Evolutionary conservation across 1,140 invertebrate genomes (phyloP), one percentile per base, ranked within the genome.

Genomic region (Drosophila baimaii): DNA sequence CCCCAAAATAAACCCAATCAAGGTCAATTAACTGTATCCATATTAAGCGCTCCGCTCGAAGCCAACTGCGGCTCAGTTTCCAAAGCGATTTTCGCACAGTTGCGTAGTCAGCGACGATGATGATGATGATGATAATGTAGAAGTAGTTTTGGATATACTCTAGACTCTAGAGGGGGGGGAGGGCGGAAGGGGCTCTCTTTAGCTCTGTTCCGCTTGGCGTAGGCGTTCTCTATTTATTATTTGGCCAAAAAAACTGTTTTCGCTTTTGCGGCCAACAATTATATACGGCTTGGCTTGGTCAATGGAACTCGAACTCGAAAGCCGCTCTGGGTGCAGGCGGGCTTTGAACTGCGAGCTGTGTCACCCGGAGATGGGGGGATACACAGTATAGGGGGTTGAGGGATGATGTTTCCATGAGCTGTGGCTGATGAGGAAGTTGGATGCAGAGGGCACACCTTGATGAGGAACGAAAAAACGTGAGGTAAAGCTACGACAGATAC

Each of bases 11-110:
- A 82, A 85, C 81, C 73, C 81, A 90, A 91, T 91, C 90, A 91
- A 91, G 90, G 90, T 91, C 90, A 91, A 91, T 91, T 91, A 91
- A 90, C 90, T 91, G 90, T 91, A 82, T 78, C 83, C 86, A 91
- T 85, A 89, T 90, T 80, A 68, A 89, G 84, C 47, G 61, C 62
- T 61, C 47, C 46, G 61, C 73, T 80, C 51, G 35, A 47, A 64
- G 57, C 51, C 65, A 54, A 44, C 61, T 76, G 58, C 23, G 25
- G 19, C 66, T 72, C 25, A 17, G 46, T 55, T 74, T 46, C 47
- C 49, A 61, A 79, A 73, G 56, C 76, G 68, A 66, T 83, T 83
- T 77, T 86, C 84, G 66, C 79, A 72, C 70, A 69, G 57, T 71
- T 71, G 65, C 65, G 64, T 54, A 57, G 51, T 72, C 73, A 74